phyloP scores from a whole-genome alignment of 2,888 invertebrate genomes.

The Drosophila rellima region DNA sequence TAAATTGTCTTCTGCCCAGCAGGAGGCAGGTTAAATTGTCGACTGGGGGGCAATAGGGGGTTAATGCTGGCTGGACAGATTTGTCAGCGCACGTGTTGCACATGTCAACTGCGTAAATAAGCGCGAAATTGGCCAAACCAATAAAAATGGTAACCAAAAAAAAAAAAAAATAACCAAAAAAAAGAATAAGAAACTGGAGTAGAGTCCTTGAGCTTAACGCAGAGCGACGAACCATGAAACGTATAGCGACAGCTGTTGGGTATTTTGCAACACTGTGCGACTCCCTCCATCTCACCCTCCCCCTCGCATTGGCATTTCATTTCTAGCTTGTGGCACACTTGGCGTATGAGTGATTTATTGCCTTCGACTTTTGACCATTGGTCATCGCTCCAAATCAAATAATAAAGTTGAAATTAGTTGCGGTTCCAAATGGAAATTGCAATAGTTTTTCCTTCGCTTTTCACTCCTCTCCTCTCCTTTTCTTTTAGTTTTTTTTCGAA shows the following conservation, averaged over 20 bases:
- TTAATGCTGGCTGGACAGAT: constrained; percentile 50
- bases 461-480: background rate
- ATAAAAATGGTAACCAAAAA: constrained; percentile 9
- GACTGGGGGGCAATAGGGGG: constrained; percentile 46
- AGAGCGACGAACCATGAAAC: constrained; percentile 58
- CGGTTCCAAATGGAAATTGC: constrained; percentile 67
- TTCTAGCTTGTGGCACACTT: constrained; percentile 48
- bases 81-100: constrained; percentile 76
- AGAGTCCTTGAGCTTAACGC: constrained; percentile 18
- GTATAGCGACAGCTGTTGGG: constrained; percentile 47
- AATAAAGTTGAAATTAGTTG: constrained; percentile 78
- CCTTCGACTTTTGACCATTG: constrained; percentile 57
- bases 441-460: constrained; percentile 44
- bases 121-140: constrained; percentile 68
- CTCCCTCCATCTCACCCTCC: background rate
- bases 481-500: constrained; percentile 2
- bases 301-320: constrained; percentile 24
- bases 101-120: constrained; percentile 75
- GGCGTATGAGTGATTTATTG: constrained; percentile 76
- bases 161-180: constrained; percentile 7
- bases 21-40: constrained; percentile 1
- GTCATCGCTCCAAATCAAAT: constrained; percentile 61
- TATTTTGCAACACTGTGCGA: constrained; percentile 29
- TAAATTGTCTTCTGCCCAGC: constrained; percentile 57
- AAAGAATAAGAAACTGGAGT: background rate